A percentile compares a stretch with the other conserved stretches of the same genome.
These are phyloP conservation scores for Lagenorhynchus albirostris DNA, from an alignment of 2,113 vertebrate species.

Conservation along the genomic window DNA sequence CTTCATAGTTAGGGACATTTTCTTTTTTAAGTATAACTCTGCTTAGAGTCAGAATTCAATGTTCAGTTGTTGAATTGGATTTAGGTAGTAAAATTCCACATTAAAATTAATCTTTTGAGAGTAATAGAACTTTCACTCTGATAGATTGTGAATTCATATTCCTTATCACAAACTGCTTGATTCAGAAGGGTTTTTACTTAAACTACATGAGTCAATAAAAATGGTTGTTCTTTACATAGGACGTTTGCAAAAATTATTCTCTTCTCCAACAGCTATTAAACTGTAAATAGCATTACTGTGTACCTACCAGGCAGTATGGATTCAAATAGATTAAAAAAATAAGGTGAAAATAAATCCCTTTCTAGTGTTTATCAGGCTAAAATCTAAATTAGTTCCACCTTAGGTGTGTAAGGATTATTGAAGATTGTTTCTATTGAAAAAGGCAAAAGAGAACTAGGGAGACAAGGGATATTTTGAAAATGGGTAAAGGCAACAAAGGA, in stretches of 20 bases:
- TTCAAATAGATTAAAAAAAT: not conserved
- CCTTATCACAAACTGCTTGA: not conserved
- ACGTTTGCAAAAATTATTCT: not conserved
- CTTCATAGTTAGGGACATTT: not conserved
- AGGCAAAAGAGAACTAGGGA: not conserved
- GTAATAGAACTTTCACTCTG: not conserved
- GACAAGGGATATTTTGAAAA: not conserved
- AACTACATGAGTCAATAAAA: not conserved
- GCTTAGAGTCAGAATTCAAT: not conserved
- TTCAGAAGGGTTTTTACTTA: not conserved
- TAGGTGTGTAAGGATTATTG: not conserved
- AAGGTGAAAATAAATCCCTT: not conserved
- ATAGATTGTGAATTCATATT: not conserved
- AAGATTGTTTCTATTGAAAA: conserved; percentile 3
- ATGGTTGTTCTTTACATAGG: not conserved
- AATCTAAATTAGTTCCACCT: not conserved
- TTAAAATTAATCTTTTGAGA: not conserved
- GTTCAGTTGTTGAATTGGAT: not conserved
- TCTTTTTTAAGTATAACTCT: not conserved
- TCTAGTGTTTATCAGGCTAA: not conserved
- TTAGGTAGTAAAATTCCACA: not conserved
- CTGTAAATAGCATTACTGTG: not conserved
- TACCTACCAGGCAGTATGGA: not conserved
- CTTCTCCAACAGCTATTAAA: not conserved
- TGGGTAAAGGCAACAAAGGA: not conserved